A percentile compares a stretch with the other conserved stretches of the same genome.
Evolutionary conservation across 2,797 vertebrate genomes (phyloP).

Genomic region (Agapornis canus): DNA sequence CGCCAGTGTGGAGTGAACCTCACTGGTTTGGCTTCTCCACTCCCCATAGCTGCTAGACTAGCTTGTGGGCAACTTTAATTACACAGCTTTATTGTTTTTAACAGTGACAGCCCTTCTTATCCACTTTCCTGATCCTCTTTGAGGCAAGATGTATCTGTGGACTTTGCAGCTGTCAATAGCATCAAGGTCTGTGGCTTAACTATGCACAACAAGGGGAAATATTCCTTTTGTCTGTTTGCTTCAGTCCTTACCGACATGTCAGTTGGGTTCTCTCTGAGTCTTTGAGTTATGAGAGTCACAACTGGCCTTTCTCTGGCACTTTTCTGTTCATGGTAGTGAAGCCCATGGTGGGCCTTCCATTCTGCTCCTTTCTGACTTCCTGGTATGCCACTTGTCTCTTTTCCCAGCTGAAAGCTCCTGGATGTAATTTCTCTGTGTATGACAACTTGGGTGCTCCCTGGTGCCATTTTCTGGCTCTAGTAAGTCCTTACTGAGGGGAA

Average conservation of each 20-base stretch:
- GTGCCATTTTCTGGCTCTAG: background rate
- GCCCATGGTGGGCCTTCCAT: background rate
- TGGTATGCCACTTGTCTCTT: background rate
- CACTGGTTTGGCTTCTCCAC: background rate
- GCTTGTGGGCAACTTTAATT: background rate
- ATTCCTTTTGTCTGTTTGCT: background rate
- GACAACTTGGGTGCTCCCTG: background rate
- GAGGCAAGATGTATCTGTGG: background rate
- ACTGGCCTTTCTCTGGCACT: background rate
- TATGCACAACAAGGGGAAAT: rapidly evolving
- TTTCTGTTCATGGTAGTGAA: background rate
- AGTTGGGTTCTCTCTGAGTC: background rate
- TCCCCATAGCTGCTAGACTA: background rate
- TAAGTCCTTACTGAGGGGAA: background rate
- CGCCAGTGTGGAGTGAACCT: background rate
- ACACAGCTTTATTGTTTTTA: background rate
- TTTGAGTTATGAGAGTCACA: background rate
- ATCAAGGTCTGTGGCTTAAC: background rate
- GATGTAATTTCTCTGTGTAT: background rate
- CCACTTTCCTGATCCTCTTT: background rate
- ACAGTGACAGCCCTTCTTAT: background rate
- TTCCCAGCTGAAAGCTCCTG: background rate
- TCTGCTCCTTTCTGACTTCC: background rate
- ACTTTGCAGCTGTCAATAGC: background rate
- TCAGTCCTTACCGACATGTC: background rate